These are phyloP conservation scores for Tachuris rubrigastra DNA, from an alignment of 2,113 vertebrate genomes.

Conservation along the genomic window DNA sequence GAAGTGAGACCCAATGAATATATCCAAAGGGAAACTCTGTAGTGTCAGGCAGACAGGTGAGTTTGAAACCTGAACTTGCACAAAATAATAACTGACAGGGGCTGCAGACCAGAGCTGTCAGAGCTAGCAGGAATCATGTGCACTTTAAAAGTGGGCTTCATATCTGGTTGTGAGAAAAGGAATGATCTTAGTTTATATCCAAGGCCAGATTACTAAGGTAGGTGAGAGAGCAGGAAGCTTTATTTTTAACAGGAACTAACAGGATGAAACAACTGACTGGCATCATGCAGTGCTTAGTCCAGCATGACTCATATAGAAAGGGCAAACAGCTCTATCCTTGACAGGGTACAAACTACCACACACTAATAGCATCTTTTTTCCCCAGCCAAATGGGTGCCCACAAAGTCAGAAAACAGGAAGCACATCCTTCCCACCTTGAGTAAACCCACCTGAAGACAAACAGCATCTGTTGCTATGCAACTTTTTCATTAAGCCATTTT, in stretches of 20 bases:
- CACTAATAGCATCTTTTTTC: neutral
- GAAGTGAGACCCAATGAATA: neutral
- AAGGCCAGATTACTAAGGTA: neutral
- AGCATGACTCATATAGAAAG: neutral
- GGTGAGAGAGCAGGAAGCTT: neutral
- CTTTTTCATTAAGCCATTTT: neutral
- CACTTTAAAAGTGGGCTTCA: neutral
- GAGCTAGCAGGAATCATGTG: accelerated
- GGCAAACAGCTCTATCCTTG: neutral
- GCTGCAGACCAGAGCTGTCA: neutral
- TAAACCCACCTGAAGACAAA: neutral
- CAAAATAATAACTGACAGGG: neutral
- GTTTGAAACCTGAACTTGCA: neutral
- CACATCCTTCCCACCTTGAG: neutral
- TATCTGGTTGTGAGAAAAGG: neutral
- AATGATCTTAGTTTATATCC: neutral
- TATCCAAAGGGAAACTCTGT: neutral
- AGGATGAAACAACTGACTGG: neutral
- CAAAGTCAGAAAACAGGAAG: neutral
- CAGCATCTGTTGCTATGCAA: neutral
- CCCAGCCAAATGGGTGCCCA: neutral
- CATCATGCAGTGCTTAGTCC: neutral
- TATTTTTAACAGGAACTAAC: neutral
- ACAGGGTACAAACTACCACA: neutral
- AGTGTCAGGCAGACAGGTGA: neutral